Conservation (phyloP, 1,140 invertebrate genomes). For the Aphelenchoides fujianensis region DNA sequence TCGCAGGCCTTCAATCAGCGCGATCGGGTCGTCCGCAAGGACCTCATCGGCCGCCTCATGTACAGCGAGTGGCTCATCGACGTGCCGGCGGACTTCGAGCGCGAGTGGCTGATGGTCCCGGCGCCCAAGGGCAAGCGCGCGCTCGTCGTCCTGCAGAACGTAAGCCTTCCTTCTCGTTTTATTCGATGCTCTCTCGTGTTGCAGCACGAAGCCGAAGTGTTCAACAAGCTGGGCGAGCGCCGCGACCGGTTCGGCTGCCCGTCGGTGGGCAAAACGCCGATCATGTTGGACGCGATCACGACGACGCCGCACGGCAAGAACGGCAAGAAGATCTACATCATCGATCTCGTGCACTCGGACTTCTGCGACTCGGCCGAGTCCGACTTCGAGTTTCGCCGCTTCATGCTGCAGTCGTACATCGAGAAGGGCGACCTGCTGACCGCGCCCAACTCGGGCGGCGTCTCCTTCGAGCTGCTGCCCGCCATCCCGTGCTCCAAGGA, state of each 20-base stretch:
- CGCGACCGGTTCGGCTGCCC: background rate
- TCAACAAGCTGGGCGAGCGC: constrained; percentile 11
- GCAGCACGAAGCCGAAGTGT: background rate
- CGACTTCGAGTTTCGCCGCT: constrained; percentile 9
- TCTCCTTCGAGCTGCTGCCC: constrained; percentile 2
- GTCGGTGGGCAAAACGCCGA: background rate
- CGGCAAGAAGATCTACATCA: background rate
- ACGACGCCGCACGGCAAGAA: too few relatives aligned
- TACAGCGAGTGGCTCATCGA: constrained; percentile 20
- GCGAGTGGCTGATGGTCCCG: background rate
- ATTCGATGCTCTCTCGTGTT: too few relatives aligned
- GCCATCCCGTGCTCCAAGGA: background rate
- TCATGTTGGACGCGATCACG: background rate
- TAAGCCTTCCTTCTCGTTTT: too few relatives aligned
- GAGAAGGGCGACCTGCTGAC: background rate
- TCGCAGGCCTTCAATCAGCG: constrained; percentile 1
- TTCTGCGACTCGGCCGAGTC: background rate
- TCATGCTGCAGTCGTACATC: background rate
- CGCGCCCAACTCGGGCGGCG: background rate
- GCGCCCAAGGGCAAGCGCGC: constrained; percentile 6
- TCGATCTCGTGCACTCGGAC: background rate
- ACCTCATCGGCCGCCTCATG: background rate
- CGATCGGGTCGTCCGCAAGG: background rate
- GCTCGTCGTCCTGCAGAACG: background rate
- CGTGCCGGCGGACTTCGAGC: background rate